Conservation (phyloP, 1,140 invertebrate genomes). For the Bombus sibiricus region DNA sequence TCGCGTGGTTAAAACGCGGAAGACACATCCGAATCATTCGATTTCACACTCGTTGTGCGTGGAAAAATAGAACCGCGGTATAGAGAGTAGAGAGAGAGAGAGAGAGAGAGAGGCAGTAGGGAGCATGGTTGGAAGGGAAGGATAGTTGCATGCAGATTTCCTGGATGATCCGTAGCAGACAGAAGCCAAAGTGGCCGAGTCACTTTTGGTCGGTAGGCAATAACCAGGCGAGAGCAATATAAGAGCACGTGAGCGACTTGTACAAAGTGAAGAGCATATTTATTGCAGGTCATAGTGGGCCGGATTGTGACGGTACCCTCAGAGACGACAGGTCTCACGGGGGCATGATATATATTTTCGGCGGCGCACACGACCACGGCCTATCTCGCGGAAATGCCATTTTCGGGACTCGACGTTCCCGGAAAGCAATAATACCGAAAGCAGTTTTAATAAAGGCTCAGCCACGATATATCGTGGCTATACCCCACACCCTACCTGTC, state of each 20-base stretch:
- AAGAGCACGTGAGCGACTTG: slow-evolving; percentile 59
- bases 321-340: slow-evolving; percentile 40
- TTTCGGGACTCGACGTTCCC: slow-evolving; percentile 72
- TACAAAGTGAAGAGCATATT: slow-evolving; percentile 67
- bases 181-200: slow-evolving; percentile 34
- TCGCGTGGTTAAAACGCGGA: background rate
- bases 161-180: slow-evolving; percentile 25
- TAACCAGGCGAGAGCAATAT: slow-evolving; percentile 56
- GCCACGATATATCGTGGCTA: slow-evolving; percentile 70
- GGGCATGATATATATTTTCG: slow-evolving; percentile 59
- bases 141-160: slow-evolving; percentile 44
- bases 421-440: slow-evolving; percentile 74
- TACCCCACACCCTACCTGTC: slow-evolving; percentile 62
- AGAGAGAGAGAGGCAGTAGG: background rate
- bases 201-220: slow-evolving; percentile 54
- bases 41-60: background rate
- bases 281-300: slow-evolving; percentile 57
- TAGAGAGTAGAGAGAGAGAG: background rate
- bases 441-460: slow-evolving; percentile 74
- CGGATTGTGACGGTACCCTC: slow-evolving; percentile 47
- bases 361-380: slow-evolving; percentile 46
- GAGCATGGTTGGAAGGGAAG: background rate
- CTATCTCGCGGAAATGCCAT: slow-evolving; percentile 71
- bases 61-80: background rate
- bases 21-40: background rate